These are phyloP conservation scores for Myoxocephalus aenaeus DNA, from an alignment of 2,797 vertebrate genomes.

Conservation along the genomic window DNA sequence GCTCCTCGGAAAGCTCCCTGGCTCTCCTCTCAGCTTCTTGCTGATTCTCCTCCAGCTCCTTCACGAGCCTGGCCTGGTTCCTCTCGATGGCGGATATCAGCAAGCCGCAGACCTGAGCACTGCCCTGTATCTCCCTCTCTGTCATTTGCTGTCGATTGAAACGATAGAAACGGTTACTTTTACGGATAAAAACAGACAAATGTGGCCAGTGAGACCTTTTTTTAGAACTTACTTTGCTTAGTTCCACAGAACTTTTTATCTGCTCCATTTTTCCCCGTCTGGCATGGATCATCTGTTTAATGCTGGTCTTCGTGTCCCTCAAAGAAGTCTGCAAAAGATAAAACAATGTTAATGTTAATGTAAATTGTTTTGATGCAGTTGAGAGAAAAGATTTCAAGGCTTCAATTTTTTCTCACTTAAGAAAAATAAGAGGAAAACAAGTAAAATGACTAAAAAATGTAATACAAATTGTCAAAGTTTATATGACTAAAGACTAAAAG, in stretches of 20 bases:
- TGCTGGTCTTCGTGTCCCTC: slow-evolving; percentile 28
- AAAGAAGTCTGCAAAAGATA: slow-evolving; percentile 43
- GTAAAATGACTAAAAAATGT: neutral
- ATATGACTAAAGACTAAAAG: neutral
- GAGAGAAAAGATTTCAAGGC: too few relatives aligned
- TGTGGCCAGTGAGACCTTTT: fast-evolving
- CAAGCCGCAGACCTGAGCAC: slow-evolving; percentile 32
- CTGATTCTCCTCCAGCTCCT: slow-evolving; percentile 49
- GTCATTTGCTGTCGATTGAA: slow-evolving; percentile 31
- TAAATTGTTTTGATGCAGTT: neutral
- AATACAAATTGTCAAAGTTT: too few relatives aligned
- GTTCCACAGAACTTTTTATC: slow-evolving; percentile 39
- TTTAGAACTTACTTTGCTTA: slow-evolving; percentile 56
- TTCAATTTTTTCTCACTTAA: too few relatives aligned
- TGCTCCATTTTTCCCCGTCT: slow-evolving; percentile 57
- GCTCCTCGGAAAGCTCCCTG: slow-evolving; percentile 25
- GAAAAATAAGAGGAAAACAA: too few relatives aligned
- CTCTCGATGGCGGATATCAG: slow-evolving; percentile 41
- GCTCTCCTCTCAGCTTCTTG: slow-evolving; percentile 33
- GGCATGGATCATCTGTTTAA: slow-evolving; percentile 56
- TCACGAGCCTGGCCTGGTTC: slow-evolving; percentile 18
- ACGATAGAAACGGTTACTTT: fast-evolving
- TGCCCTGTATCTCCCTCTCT: slow-evolving; percentile 36
- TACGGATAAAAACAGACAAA: neutral
- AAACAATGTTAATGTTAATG: too few relatives aligned